These are phyloP conservation scores for Daphoenositta chrysoptera DNA, from an alignment of 2,113 vertebrate species.

Conservation along the genomic window DNA sequence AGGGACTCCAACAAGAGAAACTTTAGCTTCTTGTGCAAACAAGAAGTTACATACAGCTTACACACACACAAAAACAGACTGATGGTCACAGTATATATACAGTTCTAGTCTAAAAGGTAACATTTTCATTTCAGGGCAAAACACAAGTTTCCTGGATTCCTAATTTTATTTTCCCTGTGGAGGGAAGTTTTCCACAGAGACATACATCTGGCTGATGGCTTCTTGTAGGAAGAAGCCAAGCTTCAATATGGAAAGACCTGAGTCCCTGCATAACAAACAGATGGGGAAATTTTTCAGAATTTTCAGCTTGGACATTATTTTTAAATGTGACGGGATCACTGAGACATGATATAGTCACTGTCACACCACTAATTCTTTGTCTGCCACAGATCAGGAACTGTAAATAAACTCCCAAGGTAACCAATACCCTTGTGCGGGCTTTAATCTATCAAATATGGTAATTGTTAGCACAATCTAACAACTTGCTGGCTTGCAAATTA, in stretches of 20 bases:
- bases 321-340: not conserved
- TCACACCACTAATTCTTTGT: not conserved
- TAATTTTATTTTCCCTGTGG: not conserved
- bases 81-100: not conserved
- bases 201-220: not conserved
- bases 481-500: constrained; percentile 53
- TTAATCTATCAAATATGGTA: constrained; percentile 63
- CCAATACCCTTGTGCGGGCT: not conserved
- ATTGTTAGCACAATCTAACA: constrained; percentile 35
- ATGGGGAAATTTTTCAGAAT: not conserved
- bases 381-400: constrained; percentile 14
- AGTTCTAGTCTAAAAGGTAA: not conserved
- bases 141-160: not conserved
- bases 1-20: not conserved
- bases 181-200: not conserved
- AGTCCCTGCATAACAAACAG: not conserved
- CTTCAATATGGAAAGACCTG: not conserved
- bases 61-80: not conserved
- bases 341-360: not conserved
- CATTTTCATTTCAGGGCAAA: not conserved
- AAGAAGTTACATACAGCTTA: not conserved
- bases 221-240: not conserved
- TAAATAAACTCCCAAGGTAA: constrained; percentile 50
- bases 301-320: not conserved
- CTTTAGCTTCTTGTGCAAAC: not conserved